Evolutionary conservation across 2,113 vertebrate species (phyloP).

Genomic region (Prochilodus magdalenae): DNA sequence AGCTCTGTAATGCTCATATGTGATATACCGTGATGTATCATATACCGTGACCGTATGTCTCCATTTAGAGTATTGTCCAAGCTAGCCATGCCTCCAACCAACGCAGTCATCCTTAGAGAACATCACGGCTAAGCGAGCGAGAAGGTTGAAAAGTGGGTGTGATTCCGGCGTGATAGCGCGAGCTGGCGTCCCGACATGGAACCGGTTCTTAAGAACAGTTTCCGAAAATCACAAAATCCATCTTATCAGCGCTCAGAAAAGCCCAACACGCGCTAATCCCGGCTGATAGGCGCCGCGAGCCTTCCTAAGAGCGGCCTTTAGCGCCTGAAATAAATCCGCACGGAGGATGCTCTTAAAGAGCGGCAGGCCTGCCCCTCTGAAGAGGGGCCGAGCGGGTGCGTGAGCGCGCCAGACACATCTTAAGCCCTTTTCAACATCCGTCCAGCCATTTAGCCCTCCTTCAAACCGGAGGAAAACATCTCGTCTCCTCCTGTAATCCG

Average conservation of each 20-base stretch:
- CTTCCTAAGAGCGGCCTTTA: slow-evolving; percentile 75
- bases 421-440: slow-evolving; percentile 77
- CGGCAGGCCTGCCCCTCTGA: slow-evolving; percentile 69
- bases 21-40: too few relatives aligned
- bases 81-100: too few relatives aligned
- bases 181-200: not conserved
- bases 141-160: not conserved
- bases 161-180: not conserved
- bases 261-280: slow-evolving; percentile 76
- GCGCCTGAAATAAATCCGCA: slow-evolving; percentile 78
- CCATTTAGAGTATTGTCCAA: too few relatives aligned
- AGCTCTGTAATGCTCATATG: too few relatives aligned
- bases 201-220: slow-evolving; percentile 63
- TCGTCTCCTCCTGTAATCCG: slow-evolving; percentile 60
- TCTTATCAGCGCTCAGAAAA: slow-evolving; percentile 78
- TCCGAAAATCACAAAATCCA: slow-evolving; percentile 71
- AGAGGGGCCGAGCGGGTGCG: slow-evolving; percentile 50
- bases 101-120: too few relatives aligned
- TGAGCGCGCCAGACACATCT: slow-evolving; percentile 42
- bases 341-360: slow-evolving; percentile 78
- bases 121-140: too few relatives aligned
- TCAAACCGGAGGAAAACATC: slow-evolving; percentile 68
- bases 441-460: slow-evolving; percentile 70
- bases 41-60: too few relatives aligned
- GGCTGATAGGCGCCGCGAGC: slow-evolving; percentile 52